Conservation (phyloP, 2,113 vertebrate genomes). For the Chaenogobius annularis region DNA sequence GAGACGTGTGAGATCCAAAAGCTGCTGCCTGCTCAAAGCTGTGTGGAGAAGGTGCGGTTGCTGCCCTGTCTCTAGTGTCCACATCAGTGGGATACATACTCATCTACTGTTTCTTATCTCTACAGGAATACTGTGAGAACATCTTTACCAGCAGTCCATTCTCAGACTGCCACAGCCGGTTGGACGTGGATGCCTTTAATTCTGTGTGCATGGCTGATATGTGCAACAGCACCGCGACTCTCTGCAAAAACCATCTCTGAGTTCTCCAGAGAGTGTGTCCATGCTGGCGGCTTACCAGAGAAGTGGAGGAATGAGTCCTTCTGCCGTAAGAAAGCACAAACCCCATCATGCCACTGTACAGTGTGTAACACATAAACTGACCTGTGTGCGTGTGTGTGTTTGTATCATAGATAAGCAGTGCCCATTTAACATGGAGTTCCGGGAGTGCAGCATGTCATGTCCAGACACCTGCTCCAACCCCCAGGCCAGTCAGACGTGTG, state of each 20-base stretch:
- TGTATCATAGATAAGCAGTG: constrained; percentile 76
- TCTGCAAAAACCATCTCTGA: constrained; percentile 86
- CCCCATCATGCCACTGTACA: not conserved
- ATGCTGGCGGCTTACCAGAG: constrained; percentile 80
- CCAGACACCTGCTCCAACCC: constrained; percentile 82
- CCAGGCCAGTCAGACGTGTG: constrained; percentile 79
- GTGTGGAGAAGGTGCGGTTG: constrained; percentile 63
- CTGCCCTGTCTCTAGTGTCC: not conserved
- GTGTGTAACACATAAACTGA: not conserved
- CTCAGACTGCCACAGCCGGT: constrained; percentile 69
- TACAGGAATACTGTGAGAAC: constrained; percentile 69
- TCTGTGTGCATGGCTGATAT: constrained; percentile 82
- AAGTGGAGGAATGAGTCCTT: constrained; percentile 83
- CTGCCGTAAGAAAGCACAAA: constrained; percentile 77
- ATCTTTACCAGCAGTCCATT: constrained; percentile 75
- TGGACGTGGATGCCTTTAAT: constrained; percentile 78
- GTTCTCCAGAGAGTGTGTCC: constrained; percentile 88
- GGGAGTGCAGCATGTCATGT: constrained; percentile 83
- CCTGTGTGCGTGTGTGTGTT: not conserved
- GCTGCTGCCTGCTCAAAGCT: not conserved
- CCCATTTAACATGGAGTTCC: constrained; percentile 78
- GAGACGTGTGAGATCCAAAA: constrained; percentile 81
- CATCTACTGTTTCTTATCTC: not conserved
- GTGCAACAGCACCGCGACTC: constrained; percentile 59
- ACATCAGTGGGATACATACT: not conserved